Evolutionary conservation across 2,888 invertebrate genomes (phyloP), one percentile per base, ranked within the genome.

Genomic region (Luperina nickerlii): DNA sequence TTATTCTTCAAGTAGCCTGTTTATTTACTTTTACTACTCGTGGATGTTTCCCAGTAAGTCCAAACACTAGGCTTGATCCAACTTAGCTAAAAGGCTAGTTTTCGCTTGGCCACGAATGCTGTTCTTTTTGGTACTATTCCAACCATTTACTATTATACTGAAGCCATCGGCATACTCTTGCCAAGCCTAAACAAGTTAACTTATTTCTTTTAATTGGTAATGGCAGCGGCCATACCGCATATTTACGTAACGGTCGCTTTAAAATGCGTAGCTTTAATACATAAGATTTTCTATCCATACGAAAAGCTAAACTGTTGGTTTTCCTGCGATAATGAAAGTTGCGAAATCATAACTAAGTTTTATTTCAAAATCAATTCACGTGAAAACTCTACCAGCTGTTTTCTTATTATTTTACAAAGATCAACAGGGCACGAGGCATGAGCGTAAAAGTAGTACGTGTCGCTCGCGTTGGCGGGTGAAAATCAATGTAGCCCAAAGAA

Each of bases 401-500:
- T 74, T 65, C 66, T 54, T 57, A 85, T 78, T 66, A 2, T 48
- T 75, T 13, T 45, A 68, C 38, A 76, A 74, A 79, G 60, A 86
- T 79, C 79, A 88, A 86, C 79, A 88, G 72, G 70, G 84, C 79
- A 84, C 62, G 78, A 84, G 57, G 11, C 85, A 62, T 32, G 60
- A 79, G n/a, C 71, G 72, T 78, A 74, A 76, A 77, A 83, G 66
- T 74, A 82, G 54, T 79, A 85, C 73, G 78, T 81, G 82, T 81
- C 79, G 68, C 65, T 81, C 69, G 48, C 76, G 77, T 67, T 77
- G 75, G 68, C 70, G 76, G 82, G 68, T 71, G 87, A 87, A 90
- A 91, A 92, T 89, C 90, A 88, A 91, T 90, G 89, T 81, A 83
- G 79, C 79, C 89, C 80, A 87, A 86, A 89, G 88, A 86, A 87